Evolutionary conservation across 2,113 vertebrate species (phyloP).

Genomic region (Forbesichthys papilliferus): DNA sequence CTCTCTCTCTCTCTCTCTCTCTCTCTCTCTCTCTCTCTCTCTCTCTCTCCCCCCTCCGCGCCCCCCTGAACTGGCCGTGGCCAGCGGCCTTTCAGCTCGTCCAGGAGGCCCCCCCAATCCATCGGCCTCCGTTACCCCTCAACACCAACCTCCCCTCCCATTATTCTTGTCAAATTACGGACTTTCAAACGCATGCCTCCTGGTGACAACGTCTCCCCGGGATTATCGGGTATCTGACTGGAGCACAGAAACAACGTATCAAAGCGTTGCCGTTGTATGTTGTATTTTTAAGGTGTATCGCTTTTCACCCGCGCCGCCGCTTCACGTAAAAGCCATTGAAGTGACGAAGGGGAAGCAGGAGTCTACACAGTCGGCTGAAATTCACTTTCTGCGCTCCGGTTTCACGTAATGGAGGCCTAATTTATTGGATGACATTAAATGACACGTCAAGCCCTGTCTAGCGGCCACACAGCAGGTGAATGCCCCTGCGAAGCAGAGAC

Average conservation of each 20-base stretch:
- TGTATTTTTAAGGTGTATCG: constrained; percentile 50
- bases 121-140: constrained; percentile 32
- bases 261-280: constrained; percentile 35
- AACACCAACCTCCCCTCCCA: not conserved
- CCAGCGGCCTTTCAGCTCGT: not conserved
- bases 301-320: constrained; percentile 57
- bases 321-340: constrained; percentile 55
- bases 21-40: not conserved
- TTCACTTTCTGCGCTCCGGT: constrained; percentile 65
- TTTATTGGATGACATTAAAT: constrained; percentile 74
- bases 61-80: not conserved
- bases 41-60: not conserved
- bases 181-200: constrained; percentile 61
- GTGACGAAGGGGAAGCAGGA: constrained; percentile 40
- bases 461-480: constrained; percentile 61
- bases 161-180: constrained; percentile 68
- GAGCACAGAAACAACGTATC: constrained; percentile 58
- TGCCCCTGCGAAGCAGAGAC: constrained; percentile 28
- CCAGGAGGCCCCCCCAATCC: constrained; percentile 39
- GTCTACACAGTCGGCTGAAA: constrained; percentile 57
- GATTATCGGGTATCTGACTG: constrained; percentile 67
- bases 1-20: not conserved
- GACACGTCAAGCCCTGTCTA: constrained; percentile 64
- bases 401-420: constrained; percentile 71
- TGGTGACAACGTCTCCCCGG: constrained; percentile 63